Evolutionary conservation across 35 echinoderm and acorn worm species (phyloP), one percentile per base, ranked within the genome.

Genomic region (Hemicentrotus pulcherrimus): DNA sequence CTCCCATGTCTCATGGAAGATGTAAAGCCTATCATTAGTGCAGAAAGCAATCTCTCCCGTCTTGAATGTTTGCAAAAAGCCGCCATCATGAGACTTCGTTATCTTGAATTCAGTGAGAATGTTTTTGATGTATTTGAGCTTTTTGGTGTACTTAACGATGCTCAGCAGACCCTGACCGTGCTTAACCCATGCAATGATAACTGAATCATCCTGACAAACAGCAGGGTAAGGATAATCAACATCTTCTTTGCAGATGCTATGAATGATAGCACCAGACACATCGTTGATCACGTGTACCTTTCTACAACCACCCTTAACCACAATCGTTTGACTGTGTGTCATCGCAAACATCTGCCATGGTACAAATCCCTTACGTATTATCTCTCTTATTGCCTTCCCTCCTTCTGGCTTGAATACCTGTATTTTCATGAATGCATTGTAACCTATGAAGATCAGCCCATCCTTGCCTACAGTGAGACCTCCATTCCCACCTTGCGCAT

Each of bases 141-240:
- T 22, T 6, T 22, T 15, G 4, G 86, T 18, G 86, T 86, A 86
- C 24, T 33, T 4, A 13, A 31, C 11, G 22, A 86, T 86, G 86
- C 12, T 33, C 6, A 86, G 13, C n/a, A 30, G 86, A 30, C 86
- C 86, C 86, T 86, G n/a, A 8, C 32, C 22, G 86, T 86, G 86
- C 86, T 86, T 86, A 13, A 86, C 86, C 86, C 86, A 86, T 31
- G 86, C 86, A n/a, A 86, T 86, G 86, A 86, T 86, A 33, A 86
- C 86, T 33, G 86, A 86, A 86, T 86, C 86, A 33, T 86, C 86
- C 86, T 33, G 12, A 86, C 86, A 86, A 4, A 86, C 86, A 86
- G 86, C 86, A 30, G 86, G 86, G 86, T 86, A 22, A 6, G 22
- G 12, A n/a, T 19, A 6, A 2, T 30, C 9, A 86, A 1, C 9